Conservation (phyloP, 2,113 vertebrate species). For the Callithrix jacchus region DNA sequence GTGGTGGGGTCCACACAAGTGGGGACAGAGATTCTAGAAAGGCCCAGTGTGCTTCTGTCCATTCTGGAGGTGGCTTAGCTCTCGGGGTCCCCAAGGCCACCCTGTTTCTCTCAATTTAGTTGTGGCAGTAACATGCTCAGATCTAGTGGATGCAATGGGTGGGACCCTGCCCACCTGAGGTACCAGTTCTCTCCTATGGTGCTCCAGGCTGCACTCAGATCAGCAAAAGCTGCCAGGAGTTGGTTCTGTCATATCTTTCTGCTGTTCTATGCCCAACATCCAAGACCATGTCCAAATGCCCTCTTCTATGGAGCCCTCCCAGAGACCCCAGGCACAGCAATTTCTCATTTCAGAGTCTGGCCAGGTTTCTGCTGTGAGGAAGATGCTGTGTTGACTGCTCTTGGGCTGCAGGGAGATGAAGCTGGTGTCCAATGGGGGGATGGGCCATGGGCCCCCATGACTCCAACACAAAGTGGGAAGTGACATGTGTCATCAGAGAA, state of each 20-base stretch:
- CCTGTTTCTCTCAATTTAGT: background rate
- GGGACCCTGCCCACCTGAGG: background rate
- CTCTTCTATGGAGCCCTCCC: background rate
- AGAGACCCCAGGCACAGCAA: background rate
- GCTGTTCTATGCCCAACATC: background rate
- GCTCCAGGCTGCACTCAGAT: background rate
- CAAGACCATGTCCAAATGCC: background rate
- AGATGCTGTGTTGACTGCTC: background rate
- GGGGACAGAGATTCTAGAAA: background rate
- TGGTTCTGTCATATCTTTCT: background rate
- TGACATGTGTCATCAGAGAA: background rate
- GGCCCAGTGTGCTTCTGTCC: too few species aligned
- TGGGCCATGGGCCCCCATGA: fast-evolving
- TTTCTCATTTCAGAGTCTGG: background rate
- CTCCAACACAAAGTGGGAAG: background rate
- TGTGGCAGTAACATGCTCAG: background rate
- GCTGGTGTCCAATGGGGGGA: background rate
- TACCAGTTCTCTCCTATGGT: background rate
- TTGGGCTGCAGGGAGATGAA: background rate
- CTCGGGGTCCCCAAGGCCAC: background rate
- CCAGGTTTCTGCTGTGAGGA: background rate
- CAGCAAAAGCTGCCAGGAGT: background rate
- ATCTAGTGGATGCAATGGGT: background rate
- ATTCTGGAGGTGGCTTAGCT: background rate
- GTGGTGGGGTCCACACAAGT: too few species aligned